Conservation (phyloP, 2,113 vertebrate genomes). For the Ranitomeya imitator region DNA sequence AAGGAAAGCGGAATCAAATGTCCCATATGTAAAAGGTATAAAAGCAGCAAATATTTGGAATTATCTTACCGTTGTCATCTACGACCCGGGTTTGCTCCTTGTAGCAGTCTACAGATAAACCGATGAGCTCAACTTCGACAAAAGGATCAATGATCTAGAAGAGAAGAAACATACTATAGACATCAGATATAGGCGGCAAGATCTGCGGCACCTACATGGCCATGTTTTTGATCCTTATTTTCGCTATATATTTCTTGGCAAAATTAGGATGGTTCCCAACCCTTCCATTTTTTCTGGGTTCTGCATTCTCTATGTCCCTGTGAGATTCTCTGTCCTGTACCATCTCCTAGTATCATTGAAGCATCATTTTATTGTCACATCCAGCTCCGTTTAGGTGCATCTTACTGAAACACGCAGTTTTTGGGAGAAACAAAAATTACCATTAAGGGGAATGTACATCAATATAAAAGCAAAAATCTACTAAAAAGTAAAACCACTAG, state of each 20-base stretch:
- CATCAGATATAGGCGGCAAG: background rate
- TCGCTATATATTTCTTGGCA: background rate
- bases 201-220: background rate
- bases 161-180: constrained; percentile 7
- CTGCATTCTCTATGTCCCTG: background rate
- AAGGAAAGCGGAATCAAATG: too few relatives aligned
- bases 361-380: background rate
- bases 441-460: too few relatives aligned
- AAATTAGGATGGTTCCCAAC: too few relatives aligned
- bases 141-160: constrained; percentile 97
- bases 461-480: too few relatives aligned
- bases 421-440: too few relatives aligned
- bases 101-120: constrained; percentile 89
- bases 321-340: background rate
- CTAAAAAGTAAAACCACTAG: too few relatives aligned
- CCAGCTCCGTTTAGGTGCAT: too few relatives aligned
- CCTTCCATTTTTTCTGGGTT: background rate
- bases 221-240: background rate
- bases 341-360: background rate
- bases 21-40: background rate
- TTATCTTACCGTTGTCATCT: constrained; percentile 90
- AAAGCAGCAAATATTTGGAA: background rate
- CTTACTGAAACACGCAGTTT: too few relatives aligned
- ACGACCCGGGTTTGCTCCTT: constrained; percentile 96
- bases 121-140: constrained; percentile 97